These are phyloP conservation scores for Pseudanteris insignis DNA, from an alignment of 2,888 invertebrate species.

Conservation along the genomic window DNA sequence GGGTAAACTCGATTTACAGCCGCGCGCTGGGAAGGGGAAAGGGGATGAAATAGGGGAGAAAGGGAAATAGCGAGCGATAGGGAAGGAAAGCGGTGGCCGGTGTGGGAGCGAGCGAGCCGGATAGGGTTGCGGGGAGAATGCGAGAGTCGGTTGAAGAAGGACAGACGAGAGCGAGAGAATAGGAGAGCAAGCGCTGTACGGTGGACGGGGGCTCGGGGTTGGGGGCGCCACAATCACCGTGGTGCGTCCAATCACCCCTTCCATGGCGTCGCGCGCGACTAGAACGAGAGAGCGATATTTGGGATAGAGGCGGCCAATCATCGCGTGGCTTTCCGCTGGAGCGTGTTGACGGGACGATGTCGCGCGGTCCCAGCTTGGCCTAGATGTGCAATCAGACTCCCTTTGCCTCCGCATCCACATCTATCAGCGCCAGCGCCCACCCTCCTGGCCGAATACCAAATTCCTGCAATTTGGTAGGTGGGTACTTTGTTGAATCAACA, in stretches of 20 bases:
- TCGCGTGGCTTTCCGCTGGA: slow-evolving; percentile 64
- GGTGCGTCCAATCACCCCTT: slow-evolving; percentile 66
- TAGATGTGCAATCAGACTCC: slow-evolving; percentile 66
- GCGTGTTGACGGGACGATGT: slow-evolving; percentile 55
- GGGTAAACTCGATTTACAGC: slow-evolving; percentile 67
- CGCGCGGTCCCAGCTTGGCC: slow-evolving; percentile 65
- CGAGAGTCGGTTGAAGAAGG: slow-evolving; percentile 32
- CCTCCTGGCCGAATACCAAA: slow-evolving; percentile 67
- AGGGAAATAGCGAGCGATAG: not conserved
- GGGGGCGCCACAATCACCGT: slow-evolving; percentile 63
- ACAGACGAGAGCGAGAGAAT: slow-evolving; percentile 8
- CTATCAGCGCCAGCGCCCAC: slow-evolving; percentile 47
- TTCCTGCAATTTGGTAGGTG: slow-evolving; percentile 66
- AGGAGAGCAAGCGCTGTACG: slow-evolving; percentile 44
- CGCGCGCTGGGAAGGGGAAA: slow-evolving; percentile 51
- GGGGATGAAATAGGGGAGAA: slow-evolving; percentile 9
- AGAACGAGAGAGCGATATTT: slow-evolving; percentile 2
- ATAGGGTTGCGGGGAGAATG: slow-evolving; percentile 6
- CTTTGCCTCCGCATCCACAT: slow-evolving; percentile 47
- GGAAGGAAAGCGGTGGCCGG: slow-evolving; percentile 23
- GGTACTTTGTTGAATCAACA: slow-evolving; percentile 67
- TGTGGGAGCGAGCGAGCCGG: slow-evolving; percentile 16
- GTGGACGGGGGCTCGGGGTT: slow-evolving; percentile 51
- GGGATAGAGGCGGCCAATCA: too few relatives aligned
- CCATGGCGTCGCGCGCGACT: slow-evolving; percentile 50